Conservation (phyloP, 2,888 invertebrate genomes). For the Drosophila antonietae region DNA sequence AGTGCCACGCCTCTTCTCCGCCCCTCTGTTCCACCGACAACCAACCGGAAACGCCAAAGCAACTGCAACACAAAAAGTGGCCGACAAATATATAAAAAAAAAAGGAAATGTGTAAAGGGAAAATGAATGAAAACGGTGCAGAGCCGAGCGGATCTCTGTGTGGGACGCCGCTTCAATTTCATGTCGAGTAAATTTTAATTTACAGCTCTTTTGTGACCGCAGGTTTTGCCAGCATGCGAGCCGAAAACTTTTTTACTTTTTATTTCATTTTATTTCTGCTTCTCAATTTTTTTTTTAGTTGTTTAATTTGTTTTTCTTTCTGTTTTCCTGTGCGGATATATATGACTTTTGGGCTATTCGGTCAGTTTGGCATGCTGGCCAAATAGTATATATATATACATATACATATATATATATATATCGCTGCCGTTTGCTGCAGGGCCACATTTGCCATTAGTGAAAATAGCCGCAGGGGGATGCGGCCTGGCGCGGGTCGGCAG, state of each 20-base stretch:
- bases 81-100: not conserved
- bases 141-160: conserved; percentile 17
- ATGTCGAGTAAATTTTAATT: conserved; percentile 77
- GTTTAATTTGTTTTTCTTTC: conserved; percentile 18
- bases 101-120: conserved; percentile 1
- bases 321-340: conserved; percentile 19
- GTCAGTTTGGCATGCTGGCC: conserved; percentile 61
- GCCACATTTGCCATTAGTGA: conserved; percentile 59
- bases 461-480: conserved; percentile 49
- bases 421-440: conserved; percentile 36
- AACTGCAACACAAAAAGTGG: conserved; percentile 34
- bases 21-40: not conserved
- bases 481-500: not conserved
- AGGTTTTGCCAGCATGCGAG: conserved; percentile 64
- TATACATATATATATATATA: conserved; percentile 39
- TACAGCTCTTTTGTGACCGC: conserved; percentile 78
- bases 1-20: not conserved
- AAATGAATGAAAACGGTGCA: conserved; percentile 22
- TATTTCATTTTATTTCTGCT: not conserved
- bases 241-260: conserved; percentile 45
- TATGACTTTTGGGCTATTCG: conserved; percentile 32
- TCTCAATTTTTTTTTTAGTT: not conserved
- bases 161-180: conserved; percentile 62
- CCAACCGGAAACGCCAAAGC: conserved; percentile 41
- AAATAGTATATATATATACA: conserved; percentile 31